These are phyloP conservation scores for Mactromeris polynyma DNA, from an alignment of 2,888 invertebrate genomes.

Conservation along the genomic window DNA sequence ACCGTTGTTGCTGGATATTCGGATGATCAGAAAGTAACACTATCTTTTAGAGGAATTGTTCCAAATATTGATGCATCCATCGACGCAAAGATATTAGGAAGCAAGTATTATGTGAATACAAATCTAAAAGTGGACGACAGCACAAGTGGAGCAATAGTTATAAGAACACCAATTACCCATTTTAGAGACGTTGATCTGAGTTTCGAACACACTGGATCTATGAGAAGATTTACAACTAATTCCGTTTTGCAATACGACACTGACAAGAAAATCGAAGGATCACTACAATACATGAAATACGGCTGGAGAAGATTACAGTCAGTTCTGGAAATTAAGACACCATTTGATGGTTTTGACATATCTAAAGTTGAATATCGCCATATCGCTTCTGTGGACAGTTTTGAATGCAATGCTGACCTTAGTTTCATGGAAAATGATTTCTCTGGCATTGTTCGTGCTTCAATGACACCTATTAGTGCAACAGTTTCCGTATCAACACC, in stretches of 20 bases:
- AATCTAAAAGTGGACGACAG: slow-evolving; percentile 37
- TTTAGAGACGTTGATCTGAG: slow-evolving; percentile 38
- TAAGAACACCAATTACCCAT: slow-evolving; percentile 49
- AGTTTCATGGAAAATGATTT: slow-evolving; percentile 53
- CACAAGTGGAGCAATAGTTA: slow-evolving; percentile 27
- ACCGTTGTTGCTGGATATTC: slow-evolving; percentile 45
- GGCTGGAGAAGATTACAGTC: slow-evolving; percentile 59
- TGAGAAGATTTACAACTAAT: slow-evolving; percentile 48
- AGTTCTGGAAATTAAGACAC: slow-evolving; percentile 50
- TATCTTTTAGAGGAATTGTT: slow-evolving; percentile 29
- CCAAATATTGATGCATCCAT: slow-evolving; percentile 44
- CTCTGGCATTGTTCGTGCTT: slow-evolving; percentile 47
- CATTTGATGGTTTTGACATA: slow-evolving; percentile 54
- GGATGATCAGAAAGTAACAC: slow-evolving; percentile 47
- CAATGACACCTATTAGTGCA: slow-evolving; percentile 39
- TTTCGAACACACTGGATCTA: slow-evolving; percentile 44
- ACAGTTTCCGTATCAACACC: slow-evolving; percentile 47
- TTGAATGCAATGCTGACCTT: slow-evolving; percentile 57
- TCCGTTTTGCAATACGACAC: slow-evolving; percentile 45
- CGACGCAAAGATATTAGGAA: slow-evolving; percentile 45
- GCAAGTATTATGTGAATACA: slow-evolving; percentile 46
- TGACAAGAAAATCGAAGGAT: slow-evolving; percentile 43
- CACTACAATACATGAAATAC: slow-evolving; percentile 50
- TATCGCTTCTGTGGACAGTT: slow-evolving; percentile 58
- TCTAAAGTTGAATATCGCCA: slow-evolving; percentile 48